These are phyloP conservation scores for Cantharis lateralis DNA, from an alignment of 2,888 invertebrate genomes.

Conservation along the genomic window DNA sequence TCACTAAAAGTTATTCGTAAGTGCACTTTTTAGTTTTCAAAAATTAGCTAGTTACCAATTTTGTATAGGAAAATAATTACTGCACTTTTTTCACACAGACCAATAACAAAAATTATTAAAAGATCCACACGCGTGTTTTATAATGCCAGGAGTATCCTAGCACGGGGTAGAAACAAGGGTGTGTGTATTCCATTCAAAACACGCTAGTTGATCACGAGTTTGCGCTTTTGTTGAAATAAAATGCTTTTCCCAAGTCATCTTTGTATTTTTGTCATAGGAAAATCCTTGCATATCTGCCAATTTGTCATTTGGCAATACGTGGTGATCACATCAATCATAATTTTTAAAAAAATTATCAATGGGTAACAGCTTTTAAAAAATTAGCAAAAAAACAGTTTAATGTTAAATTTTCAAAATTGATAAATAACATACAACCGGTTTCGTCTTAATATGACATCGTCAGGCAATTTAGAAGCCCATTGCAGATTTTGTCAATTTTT, in stretches of 20 bases:
- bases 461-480: no score
- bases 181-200: conserved; percentile 50
- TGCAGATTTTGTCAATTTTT: no score
- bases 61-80: not conserved
- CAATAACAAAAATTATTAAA: conserved; percentile 9
- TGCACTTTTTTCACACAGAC: conserved; percentile 3
- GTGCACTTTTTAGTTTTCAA: not conserved
- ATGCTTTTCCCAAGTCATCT: conserved; percentile 13
- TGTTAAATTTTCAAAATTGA: no score
- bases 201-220: conserved; percentile 38
- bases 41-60: not conserved
- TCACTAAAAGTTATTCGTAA: not conserved
- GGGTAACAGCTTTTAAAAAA: no score
- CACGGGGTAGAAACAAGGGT: conserved; percentile 45
- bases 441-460: no score
- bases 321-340: not conserved
- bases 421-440: no score
- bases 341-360: no score
- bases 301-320: not conserved
- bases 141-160: conserved; percentile 30
- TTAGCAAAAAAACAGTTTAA: no score
- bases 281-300: conserved; percentile 9
- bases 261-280: conserved; percentile 18
- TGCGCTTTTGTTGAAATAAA: conserved; percentile 39
- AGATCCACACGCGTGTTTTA: conserved; percentile 27